Conservation (phyloP, 2,797 vertebrate species). For the Chromobotia macracanthus region DNA sequence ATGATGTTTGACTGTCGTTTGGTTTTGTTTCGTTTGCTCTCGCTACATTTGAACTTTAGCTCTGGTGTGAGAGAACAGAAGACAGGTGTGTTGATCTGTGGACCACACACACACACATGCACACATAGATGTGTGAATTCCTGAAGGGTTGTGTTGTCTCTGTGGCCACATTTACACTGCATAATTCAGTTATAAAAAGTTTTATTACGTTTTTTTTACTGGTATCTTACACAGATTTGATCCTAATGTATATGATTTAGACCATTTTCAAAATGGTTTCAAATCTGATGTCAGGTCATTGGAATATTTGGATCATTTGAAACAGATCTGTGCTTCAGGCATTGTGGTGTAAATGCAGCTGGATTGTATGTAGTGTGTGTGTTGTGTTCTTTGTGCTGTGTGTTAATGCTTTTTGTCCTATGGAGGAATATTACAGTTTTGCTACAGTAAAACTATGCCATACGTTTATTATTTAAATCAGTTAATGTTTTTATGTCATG, state of each 20-base stretch:
- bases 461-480: neutral
- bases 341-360: neutral
- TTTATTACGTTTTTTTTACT: neutral
- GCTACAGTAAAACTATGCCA: neutral
- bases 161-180: neutral
- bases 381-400: slow-evolving; percentile 13
- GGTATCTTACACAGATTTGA: no score
- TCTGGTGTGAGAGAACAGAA: slow-evolving; percentile 41
- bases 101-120: neutral
- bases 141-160: neutral
- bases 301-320: neutral
- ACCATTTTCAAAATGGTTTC: no score
- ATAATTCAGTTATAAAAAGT: no score
- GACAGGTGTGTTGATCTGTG: slow-evolving; percentile 24
- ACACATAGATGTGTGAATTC: no score
- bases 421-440: no score
- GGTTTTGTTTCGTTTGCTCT: slow-evolving; percentile 24
- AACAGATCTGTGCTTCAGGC: slow-evolving; percentile 16
- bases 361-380: slow-evolving; percentile 12
- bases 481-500: neutral
- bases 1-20: slow-evolving; percentile 8
- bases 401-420: neutral
- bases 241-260: no score
- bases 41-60: slow-evolving; percentile 34
- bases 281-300: neutral